Evolutionary conservation across 1,140 invertebrate genomes (phyloP), one percentile per base, ranked within the genome.

Genomic region (Formica exsecta): DNA sequence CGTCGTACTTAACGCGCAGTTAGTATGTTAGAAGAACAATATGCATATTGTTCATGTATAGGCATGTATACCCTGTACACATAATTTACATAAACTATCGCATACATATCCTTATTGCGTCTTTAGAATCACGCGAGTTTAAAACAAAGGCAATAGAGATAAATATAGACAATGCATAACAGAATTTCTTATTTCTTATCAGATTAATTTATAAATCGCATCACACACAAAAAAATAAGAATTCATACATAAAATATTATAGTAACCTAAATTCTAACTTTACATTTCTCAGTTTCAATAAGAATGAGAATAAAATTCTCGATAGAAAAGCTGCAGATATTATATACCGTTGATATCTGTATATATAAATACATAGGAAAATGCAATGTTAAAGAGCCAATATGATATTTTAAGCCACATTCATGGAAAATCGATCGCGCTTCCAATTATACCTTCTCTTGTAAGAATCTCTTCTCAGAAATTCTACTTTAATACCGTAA

Each of bases 51-150:
- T 74, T 86, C 84, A 70, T 84, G 71, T 22, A n/a, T 25, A 51
- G 13, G 3, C 4, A 13, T 68, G 11, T 68, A 25, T 41, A 51
- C 70, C 83, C 76, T 8, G 66, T 48, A 32, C 22, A 54, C n/a
- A 70, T 71, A 61, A 83, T 86, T 77, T 89, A 86, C 85, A 88
- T 83, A 71, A 89, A 79, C 84, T 25, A 44, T 81, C 38, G 51
- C 66, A 22, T 38, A 29, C 29, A 57, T 70, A 83, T 41, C 36
- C 25, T 22, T 57, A 41, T 19, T 61, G 79, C 68, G 79, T 74
- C 68, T 83, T 41, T 73, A 44, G 38, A 83, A 62, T 44, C 79
- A 73, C 25, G 79, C 66, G 48, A 83, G 11, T 83, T 73, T 61
- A 16, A 70, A 71, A 61, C 66, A 61, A 32, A n/a, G 54, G 22